These are phyloP conservation scores for Isaurus tuberculatus DNA, from an alignment of 92 coral and sea anemone species.

Conservation along the genomic window DNA sequence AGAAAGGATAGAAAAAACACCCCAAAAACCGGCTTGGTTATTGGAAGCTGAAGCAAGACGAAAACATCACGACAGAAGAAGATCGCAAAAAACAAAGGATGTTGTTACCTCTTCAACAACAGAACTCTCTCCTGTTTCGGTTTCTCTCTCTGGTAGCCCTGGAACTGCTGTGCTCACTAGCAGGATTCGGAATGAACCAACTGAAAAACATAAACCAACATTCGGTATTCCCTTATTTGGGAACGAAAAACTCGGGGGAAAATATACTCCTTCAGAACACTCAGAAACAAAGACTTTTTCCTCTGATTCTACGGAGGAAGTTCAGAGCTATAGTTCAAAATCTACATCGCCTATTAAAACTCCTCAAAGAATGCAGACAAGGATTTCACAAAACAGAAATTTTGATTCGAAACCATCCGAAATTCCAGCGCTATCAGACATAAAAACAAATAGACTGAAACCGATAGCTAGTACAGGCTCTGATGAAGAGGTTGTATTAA, in stretches of 20 bases:
- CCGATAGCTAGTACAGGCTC: neutral
- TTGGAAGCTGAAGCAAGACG: conserved; percentile 92
- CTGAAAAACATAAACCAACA: conserved; percentile 17
- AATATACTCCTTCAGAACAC: neutral
- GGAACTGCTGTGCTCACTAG: neutral
- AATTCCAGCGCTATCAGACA: neutral
- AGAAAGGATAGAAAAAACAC: conserved; percentile 79
- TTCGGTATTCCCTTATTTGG: conserved; percentile 6
- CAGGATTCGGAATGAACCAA: neutral
- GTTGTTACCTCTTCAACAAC: neutral
- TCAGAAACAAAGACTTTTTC: neutral
- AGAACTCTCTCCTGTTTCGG: neutral
- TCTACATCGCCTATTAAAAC: neutral
- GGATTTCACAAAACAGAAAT: neutral
- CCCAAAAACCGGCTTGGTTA: conserved; percentile 95
- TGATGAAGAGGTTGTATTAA: conserved; percentile 16
- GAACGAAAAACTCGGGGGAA: neutral
- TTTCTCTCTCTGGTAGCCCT: neutral
- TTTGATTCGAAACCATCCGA: conserved; percentile 1
- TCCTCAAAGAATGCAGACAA: neutral
- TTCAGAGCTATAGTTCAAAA: neutral
- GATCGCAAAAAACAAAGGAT: conserved; percentile 64
- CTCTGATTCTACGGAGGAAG: neutral
- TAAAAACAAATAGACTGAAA: neutral
- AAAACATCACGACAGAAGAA: conserved; percentile 78